A percentile compares a stretch with the other conserved stretches of the same genome.
Evolutionary conservation across 1,140 invertebrate species (phyloP).

Genomic region (Melitaea cinxia): DNA sequence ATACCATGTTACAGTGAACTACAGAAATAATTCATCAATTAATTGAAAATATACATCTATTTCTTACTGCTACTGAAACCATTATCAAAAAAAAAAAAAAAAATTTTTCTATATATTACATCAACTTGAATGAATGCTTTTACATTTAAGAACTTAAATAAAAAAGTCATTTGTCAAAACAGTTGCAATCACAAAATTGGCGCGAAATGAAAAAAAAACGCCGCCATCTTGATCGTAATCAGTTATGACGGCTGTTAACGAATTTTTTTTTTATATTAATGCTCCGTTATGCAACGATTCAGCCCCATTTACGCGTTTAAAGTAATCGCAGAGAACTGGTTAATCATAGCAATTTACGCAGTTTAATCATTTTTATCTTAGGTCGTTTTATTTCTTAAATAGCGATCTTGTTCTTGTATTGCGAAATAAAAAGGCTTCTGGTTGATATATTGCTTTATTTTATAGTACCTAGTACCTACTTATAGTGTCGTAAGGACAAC

Average conservation of each 20-base stretch:
- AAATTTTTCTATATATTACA: not conserved
- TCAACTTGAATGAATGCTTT: not conserved
- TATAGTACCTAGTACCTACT: constrained; percentile 1
- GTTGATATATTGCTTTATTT: constrained; percentile 4
- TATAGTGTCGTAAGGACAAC: not conserved
- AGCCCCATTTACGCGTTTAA: constrained; percentile 28
- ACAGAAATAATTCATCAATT: no score
- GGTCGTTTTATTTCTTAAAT: constrained; percentile 12
- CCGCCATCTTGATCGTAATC: constrained; percentile 21
- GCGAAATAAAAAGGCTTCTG: constrained; percentile 5
- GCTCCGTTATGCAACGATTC: constrained; percentile 18
- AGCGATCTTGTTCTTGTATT: constrained; percentile 8
- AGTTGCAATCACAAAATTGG: constrained; percentile 16
- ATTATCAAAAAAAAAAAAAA: no score
- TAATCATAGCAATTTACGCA: constrained; percentile 23
- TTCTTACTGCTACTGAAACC: no score
- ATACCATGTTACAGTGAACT: no score
- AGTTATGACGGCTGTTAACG: constrained; percentile 24
- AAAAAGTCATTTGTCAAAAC: constrained; percentile 1
- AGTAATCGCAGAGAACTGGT: constrained; percentile 23
- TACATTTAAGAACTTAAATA: not conserved
- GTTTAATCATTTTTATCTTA: constrained; percentile 16
- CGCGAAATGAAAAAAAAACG: constrained; percentile 17
- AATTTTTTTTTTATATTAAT: constrained; percentile 8
- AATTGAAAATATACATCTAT: no score